A percentile compares a stretch with the other conserved stretches of the same genome.
These are phyloP conservation scores for Tinea semifulvella DNA, from an alignment of 2,888 invertebrate genomes.

Conservation along the genomic window DNA sequence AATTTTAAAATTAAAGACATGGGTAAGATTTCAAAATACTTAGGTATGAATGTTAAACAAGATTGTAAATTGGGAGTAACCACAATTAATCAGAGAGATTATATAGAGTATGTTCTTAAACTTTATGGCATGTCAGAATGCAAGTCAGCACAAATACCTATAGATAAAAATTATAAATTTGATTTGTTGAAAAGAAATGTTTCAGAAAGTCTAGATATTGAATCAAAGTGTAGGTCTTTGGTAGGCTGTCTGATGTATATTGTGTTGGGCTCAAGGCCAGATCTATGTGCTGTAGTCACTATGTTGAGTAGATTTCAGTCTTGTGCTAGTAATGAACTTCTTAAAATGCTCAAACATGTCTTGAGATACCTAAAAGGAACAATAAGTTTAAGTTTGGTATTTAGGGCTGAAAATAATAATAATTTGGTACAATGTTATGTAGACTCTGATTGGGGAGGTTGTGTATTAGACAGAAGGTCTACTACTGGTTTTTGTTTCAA, in stretches of 20 bases:
- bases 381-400: constrained; percentile 2
- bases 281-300: constrained; percentile 15
- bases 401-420: constrained; percentile 4
- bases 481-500: constrained; percentile 16
- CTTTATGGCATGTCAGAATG: not conserved
- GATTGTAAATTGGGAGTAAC: not conserved
- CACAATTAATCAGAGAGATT: not conserved
- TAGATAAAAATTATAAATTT: constrained; percentile 5
- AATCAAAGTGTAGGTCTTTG: not conserved
- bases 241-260: constrained; percentile 17
- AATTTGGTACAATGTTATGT: constrained; percentile 14
- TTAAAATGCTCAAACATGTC: constrained; percentile 3
- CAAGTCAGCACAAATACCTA: not conserved
- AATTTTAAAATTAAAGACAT: not conserved
- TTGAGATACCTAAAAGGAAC: constrained; percentile 11
- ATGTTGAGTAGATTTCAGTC: constrained; percentile 16
- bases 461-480: constrained; percentile 15
- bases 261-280: constrained; percentile 16
- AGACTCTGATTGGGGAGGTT: constrained; percentile 18
- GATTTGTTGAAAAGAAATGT: not conserved
- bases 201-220: constrained; percentile 1
- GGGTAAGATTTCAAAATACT: not conserved
- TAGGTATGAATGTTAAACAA: constrained; percentile 2
- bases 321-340: constrained; percentile 14
- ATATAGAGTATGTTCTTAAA: constrained; percentile 1